phyloP scores from a whole-genome alignment of 2,888 invertebrate species.

The Ethmia dodecea region DNA sequence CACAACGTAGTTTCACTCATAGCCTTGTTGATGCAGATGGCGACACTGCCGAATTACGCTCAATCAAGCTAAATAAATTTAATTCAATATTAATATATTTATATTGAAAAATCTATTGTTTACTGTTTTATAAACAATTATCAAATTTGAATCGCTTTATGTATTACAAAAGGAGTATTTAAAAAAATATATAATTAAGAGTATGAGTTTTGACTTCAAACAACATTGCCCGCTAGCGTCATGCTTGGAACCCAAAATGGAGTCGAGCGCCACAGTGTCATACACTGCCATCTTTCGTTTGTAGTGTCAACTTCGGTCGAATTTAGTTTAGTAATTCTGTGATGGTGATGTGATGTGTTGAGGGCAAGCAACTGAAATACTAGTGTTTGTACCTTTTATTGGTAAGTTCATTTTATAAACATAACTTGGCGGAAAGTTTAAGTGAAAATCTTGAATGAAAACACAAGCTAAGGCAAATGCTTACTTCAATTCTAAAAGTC shows the following conservation, averaged over 20 bases:
- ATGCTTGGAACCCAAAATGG: constrained; percentile 23
- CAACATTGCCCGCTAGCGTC: constrained; percentile 14
- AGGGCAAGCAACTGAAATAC: constrained; percentile 43
- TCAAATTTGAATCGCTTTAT: too few species aligned
- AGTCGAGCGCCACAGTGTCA: constrained; percentile 23
- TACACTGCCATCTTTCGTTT: constrained; percentile 72
- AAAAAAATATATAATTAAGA: constrained; percentile 6
- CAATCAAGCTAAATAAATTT: constrained; percentile 27
- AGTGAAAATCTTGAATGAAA: constrained; percentile 26
- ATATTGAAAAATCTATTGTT: too few species aligned
- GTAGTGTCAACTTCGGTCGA: constrained; percentile 55
- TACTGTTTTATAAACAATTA: too few species aligned
- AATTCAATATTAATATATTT: too few species aligned
- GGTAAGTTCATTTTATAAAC: constrained; percentile 56
- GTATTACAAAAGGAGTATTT: not conserved
- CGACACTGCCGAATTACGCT: constrained; percentile 33
- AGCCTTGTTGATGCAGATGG: constrained; percentile 41
- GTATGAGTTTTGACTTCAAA: constrained; percentile 16
- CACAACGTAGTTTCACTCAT: too few species aligned
- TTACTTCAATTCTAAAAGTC: constrained; percentile 15
- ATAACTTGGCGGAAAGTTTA: constrained; percentile 63
- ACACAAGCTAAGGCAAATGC: constrained; percentile 8
- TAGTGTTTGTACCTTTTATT: constrained; percentile 46
- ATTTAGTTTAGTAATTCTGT: constrained; percentile 56
- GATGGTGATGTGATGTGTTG: constrained; percentile 37